Conservation (phyloP, 2,797 vertebrate species). For the Vespertilio murinus region DNA sequence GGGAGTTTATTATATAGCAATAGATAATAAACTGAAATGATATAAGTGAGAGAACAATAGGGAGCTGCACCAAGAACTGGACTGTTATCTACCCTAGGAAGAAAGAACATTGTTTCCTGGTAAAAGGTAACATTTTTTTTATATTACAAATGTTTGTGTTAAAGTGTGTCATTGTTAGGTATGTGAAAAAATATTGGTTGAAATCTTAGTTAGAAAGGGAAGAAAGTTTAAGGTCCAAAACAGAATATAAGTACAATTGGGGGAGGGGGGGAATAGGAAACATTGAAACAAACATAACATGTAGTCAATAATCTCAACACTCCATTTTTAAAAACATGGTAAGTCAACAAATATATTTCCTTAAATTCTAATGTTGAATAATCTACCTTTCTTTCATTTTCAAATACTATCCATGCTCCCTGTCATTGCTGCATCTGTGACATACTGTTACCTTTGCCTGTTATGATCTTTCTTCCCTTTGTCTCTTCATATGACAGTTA, state of each 20-base stretch:
- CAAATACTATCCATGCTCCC: background rate
- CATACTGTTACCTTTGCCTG: background rate
- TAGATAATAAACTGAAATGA: background rate
- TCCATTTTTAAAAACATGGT: background rate
- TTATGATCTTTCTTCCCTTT: background rate
- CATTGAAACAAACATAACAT: background rate
- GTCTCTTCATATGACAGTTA: background rate
- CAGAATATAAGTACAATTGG: conserved; percentile 13
- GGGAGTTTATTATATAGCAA: background rate
- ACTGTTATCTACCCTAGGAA: background rate
- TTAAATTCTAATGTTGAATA: background rate
- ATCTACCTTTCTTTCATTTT: background rate
- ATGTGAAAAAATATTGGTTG: background rate
- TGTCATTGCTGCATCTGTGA: background rate
- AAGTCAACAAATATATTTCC: background rate
- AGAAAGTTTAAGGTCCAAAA: background rate
- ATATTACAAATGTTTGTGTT: background rate
- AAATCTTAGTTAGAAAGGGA: conserved; percentile 7
- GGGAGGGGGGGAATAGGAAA: background rate
- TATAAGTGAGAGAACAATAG: background rate
- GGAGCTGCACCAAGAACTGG: background rate
- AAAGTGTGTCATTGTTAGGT: background rate
- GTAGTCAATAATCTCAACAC: background rate
- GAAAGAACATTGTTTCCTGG: background rate
- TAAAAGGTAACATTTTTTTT: no score